A percentile compares a stretch with the other conserved stretches of the same genome.
Conservation (phyloP, 2,888 invertebrate species). For the Malthinus flaveolus region DNA sequence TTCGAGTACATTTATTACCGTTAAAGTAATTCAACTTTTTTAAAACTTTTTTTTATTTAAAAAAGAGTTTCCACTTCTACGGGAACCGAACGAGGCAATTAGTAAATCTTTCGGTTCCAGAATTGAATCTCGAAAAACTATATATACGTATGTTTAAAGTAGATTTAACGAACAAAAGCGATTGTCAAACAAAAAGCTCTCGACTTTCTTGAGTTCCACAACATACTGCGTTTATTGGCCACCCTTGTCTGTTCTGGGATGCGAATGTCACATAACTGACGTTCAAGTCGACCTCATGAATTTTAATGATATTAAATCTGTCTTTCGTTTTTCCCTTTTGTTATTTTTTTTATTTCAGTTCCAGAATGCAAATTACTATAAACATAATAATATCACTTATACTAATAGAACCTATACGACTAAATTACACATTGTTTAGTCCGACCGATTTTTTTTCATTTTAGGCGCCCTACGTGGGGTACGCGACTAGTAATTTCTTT, state of each 20-base stretch:
- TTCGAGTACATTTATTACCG: slow-evolving; percentile 3
- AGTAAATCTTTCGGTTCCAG: too few species aligned
- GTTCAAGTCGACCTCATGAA: slow-evolving; percentile 42
- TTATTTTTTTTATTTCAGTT: slow-evolving; percentile 29
- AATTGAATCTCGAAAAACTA: not conserved
- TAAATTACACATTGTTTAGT: too few species aligned
- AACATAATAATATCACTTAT: slow-evolving; percentile 5
- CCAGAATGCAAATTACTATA: slow-evolving; percentile 4
- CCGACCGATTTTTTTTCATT: too few species aligned
- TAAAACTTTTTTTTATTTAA: not conserved
- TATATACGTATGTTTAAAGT: slow-evolving; percentile 2
- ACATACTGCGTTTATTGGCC: slow-evolving; percentile 41
- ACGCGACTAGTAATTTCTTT: too few species aligned
- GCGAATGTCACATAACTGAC: slow-evolving; percentile 43
- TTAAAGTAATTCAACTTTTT: not conserved
- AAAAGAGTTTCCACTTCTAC: too few species aligned
- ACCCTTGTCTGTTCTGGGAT: slow-evolving; percentile 41
- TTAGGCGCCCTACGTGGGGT: too few species aligned
- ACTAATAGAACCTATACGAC: not conserved
- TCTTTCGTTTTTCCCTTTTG: slow-evolving; percentile 38
- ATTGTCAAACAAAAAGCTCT: slow-evolving; percentile 28
- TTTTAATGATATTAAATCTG: slow-evolving; percentile 45
- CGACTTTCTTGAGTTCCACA: slow-evolving; percentile 34
- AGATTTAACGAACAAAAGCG: slow-evolving; percentile 24
- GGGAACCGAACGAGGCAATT: too few species aligned